Conservation (phyloP, 2,113 vertebrate genomes). For the Passer domesticus region DNA sequence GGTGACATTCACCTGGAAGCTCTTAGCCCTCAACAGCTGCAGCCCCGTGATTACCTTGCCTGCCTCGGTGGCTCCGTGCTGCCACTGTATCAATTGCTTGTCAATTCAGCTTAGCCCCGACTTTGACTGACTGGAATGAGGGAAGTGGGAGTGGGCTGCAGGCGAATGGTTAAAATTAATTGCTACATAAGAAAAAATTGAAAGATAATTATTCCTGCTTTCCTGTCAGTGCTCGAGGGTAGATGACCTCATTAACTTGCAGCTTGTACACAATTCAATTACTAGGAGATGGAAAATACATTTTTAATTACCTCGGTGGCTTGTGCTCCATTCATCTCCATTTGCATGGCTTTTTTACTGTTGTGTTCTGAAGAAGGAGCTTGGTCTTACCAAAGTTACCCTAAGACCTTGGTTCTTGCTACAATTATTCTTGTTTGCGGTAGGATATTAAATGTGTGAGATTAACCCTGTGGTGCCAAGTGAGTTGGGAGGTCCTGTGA, state of each 20-base stretch:
- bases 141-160: constrained; percentile 72
- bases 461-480: constrained; percentile 54
- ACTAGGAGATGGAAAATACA: constrained; percentile 93
- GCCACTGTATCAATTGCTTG: constrained; percentile 81
- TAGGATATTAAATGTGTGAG: constrained; percentile 17
- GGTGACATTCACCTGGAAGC: constrained; percentile 89
- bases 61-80: constrained; percentile 68
- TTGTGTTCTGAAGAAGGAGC: constrained; percentile 70
- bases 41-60: constrained; percentile 80
- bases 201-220: constrained; percentile 95
- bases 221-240: constrained; percentile 89
- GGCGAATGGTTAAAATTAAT: constrained; percentile 92
- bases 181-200: constrained; percentile 94
- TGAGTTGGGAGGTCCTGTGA: background rate
- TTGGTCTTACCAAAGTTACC: constrained; percentile 44
- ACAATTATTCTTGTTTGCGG: constrained; percentile 53
- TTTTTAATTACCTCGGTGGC: constrained; percentile 92
- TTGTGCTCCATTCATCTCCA: constrained; percentile 87
- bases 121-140: constrained; percentile 81
- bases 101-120: constrained; percentile 84
- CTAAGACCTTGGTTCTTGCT: constrained; percentile 29
- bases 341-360: constrained; percentile 77
- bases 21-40: constrained; percentile 84
- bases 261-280: constrained; percentile 97
- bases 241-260: constrained; percentile 95